These are phyloP conservation scores for Chitala chitala DNA, from an alignment of 2,113 vertebrate genomes.

Conservation along the genomic window DNA sequence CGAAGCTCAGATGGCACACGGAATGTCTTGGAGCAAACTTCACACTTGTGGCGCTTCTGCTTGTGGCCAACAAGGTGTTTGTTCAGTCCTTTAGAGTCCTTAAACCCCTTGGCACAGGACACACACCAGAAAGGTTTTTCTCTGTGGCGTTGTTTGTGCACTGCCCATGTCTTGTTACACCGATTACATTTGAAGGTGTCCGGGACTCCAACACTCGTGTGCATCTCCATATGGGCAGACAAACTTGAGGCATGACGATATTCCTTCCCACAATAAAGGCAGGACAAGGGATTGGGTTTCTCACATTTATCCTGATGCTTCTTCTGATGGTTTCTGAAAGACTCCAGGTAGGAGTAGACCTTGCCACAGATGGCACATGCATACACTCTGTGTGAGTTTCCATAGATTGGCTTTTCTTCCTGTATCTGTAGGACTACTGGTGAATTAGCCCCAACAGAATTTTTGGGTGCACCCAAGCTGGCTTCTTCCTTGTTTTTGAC, in stretches of 20 bases:
- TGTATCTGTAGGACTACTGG: background rate
- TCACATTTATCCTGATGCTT: background rate
- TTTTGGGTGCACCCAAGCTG: background rate
- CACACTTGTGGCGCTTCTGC: constrained; percentile 29
- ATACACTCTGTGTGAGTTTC: constrained; percentile 12
- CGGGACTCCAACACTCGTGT: constrained; percentile 11
- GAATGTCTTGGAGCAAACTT: constrained; percentile 38
- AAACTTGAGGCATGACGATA: constrained; percentile 39
- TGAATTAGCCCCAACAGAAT: background rate
- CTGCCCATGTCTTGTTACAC: constrained; percentile 45
- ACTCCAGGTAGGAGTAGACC: constrained; percentile 43
- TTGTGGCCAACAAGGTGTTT: constrained; percentile 48
- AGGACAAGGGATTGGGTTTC: constrained; percentile 20
- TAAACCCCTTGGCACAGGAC: constrained; percentile 49
- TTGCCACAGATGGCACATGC: constrained; percentile 51
- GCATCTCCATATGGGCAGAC: constrained; percentile 39
- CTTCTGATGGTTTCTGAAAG: constrained; percentile 51
- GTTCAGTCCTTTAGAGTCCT: constrained; percentile 25
- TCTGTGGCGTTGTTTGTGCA: constrained; percentile 45
- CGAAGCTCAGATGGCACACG: constrained; percentile 4
- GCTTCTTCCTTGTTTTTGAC: background rate
- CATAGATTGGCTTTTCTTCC: background rate
- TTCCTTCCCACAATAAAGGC: constrained; percentile 41
- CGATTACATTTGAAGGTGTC: constrained; percentile 37
- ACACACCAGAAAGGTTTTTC: constrained; percentile 43